Base-by-base conservation (phyloP, 1,140 invertebrate species). In the Euglossa dilemma region DNA sequence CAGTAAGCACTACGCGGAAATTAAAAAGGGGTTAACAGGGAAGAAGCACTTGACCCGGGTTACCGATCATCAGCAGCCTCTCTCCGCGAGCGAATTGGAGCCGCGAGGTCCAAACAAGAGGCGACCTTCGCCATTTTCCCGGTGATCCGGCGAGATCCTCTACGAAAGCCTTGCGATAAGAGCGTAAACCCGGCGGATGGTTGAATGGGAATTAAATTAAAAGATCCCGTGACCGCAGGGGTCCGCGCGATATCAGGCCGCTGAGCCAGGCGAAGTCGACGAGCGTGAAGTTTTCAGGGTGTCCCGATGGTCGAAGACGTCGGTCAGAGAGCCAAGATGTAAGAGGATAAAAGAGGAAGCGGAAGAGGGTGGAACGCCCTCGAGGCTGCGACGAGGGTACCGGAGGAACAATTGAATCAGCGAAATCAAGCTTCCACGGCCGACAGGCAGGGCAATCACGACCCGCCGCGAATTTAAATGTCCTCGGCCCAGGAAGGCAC, bases 381-480 rank as follows among this genome's bases (percentile, higher is more conserved):
- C 52, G 73, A 76, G 80, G 78, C 23, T 36, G 36, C 66, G 80
- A 23, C 20, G 80, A 54, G 28, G 43, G 52, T 23, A 4, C 43
- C 18, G 25, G 36, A 79, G 78, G 87, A 82, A 90, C 89, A 90
- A 91, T 90, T 76, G 89, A 87, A 90, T 91, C 87, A 90, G 89
- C 78, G 82, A 87, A 89, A 90, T 85, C 80, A 89, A 87, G 80
- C 80, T 54, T 23, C 54, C 47, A 66, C 50, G 79, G 80, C 77
- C 75, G 84, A 85, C 77, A 66, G 77, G 23, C 52, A 69, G 54
- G 54, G 69, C 83, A 87, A 89, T 90, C 89, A 84, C 76, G 85
- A 87, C 36, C 18, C 69, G 56, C 66, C 59, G 74, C 75, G 90
- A 90, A 91, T 91, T 91, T 87, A 91, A 91, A 91, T 90, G 84